Evolutionary conservation across 2,888 invertebrate species (phyloP).

Genomic region (Dryobota labecula): DNA sequence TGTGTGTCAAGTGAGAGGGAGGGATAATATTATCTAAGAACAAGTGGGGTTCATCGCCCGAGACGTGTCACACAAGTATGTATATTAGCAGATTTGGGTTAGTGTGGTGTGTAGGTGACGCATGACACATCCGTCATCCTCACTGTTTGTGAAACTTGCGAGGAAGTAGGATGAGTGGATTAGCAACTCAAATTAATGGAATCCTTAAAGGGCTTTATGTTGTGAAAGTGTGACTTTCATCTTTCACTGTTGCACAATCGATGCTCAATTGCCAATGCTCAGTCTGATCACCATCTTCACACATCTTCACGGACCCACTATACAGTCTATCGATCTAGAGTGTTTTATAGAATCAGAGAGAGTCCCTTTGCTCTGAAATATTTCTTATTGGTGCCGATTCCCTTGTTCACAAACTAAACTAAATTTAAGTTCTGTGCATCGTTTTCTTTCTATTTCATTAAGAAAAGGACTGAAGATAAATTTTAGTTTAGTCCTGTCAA

Average conservation of each 20-base stretch:
- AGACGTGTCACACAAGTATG: conserved; percentile 52
- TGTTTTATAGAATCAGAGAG: no score
- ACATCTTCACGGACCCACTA: no score
- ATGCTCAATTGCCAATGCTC: background rate
- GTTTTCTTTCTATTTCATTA: no score
- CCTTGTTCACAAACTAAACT: no score
- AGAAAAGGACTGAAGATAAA: no score
- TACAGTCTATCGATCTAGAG: background rate
- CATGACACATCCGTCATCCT: conserved; percentile 65
- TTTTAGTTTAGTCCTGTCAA: no score
- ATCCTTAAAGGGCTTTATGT: conserved; percentile 12
- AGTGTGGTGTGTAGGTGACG: conserved; percentile 63
- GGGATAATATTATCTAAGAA: conserved; percentile 56
- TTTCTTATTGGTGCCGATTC: no score
- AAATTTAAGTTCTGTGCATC: no score
- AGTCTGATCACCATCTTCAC: background rate
- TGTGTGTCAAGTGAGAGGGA: conserved; percentile 29
- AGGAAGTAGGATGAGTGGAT: conserved; percentile 21
- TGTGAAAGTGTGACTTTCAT: conserved; percentile 27
- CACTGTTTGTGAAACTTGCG: conserved; percentile 45
- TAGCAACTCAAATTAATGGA: conserved; percentile 35
- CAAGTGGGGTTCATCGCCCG: conserved; percentile 67
- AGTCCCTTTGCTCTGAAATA: background rate
- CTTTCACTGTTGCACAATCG: background rate
- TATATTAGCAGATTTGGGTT: conserved; percentile 66